Evolutionary conservation across 1,140 invertebrate genomes (phyloP).

Genomic region (Drosophila nigromelanica): DNA sequence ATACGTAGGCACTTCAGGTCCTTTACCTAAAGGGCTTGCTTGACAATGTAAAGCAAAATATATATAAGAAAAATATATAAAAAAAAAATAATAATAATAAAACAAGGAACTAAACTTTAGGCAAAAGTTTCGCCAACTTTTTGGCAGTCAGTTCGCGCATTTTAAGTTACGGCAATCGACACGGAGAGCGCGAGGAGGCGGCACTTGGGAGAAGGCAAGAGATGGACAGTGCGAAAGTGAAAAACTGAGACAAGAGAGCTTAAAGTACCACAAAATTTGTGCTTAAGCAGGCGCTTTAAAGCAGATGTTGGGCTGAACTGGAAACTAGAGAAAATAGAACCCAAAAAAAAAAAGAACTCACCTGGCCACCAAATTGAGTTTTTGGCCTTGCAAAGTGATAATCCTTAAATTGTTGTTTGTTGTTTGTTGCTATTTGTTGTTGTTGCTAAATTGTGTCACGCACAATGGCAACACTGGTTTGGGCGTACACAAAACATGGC

Average conservation of each 20-base stretch:
- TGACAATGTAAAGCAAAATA: constrained; percentile 15
- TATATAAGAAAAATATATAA: constrained; percentile 13
- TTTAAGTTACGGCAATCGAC: constrained; percentile 77
- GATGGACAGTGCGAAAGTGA: constrained; percentile 52
- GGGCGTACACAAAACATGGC: constrained; percentile 48
- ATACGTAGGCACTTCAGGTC: too few relatives aligned
- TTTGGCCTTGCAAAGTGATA: constrained; percentile 43
- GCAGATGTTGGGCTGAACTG: background rate
- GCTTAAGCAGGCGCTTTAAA: constrained; percentile 8
- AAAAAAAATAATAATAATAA: constrained; percentile 50
- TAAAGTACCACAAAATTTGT: constrained; percentile 59
- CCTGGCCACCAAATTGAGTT: constrained; percentile 59
- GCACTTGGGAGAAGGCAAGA: background rate
- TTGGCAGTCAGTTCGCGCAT: constrained; percentile 75
- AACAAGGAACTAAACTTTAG: constrained; percentile 78
- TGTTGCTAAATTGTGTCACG: constrained; percentile 65
- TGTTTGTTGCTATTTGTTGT: constrained; percentile 15
- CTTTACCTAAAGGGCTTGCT: background rate
- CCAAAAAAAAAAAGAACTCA: constrained; percentile 51
- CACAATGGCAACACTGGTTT: constrained; percentile 55
- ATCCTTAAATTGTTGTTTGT: constrained; percentile 50
- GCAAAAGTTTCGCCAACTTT: constrained; percentile 74
- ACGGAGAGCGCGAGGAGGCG: background rate
- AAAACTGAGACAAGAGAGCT: constrained; percentile 61
- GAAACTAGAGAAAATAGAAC: background rate